These are phyloP conservation scores for Mellilla xanthometata DNA, from an alignment of 2,888 invertebrate species.

Conservation along the genomic window DNA sequence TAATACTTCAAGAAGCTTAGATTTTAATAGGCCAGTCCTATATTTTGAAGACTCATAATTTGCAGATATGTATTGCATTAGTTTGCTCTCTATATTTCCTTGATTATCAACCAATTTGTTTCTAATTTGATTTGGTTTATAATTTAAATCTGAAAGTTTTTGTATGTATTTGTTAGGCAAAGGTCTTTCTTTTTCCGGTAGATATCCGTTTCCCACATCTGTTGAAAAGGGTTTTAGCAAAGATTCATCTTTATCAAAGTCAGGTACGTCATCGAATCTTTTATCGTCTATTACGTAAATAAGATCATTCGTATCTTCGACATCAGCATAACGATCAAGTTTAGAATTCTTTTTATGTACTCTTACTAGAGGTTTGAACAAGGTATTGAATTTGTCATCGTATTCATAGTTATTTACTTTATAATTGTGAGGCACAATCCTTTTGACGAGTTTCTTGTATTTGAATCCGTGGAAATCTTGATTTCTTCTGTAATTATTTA, in stretches of 20 bases:
- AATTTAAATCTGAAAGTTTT: too few species aligned
- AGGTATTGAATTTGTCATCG: constrained; percentile 30
- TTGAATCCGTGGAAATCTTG: background rate
- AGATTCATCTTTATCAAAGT: constrained; percentile 1
- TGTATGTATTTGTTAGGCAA: too few species aligned
- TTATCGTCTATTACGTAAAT: constrained; percentile 5
- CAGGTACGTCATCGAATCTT: background rate
- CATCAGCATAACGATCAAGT: background rate
- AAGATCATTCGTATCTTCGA: constrained; percentile 9
- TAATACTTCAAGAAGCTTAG: too few species aligned
- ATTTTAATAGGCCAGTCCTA: too few species aligned
- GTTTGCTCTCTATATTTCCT: too few species aligned
- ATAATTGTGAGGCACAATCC: constrained; percentile 36
- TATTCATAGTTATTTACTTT: constrained; percentile 27
- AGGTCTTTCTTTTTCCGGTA: background rate
- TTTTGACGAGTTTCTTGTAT: constrained; percentile 29
- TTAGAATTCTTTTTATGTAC: constrained; percentile 31
- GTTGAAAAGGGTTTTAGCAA: constrained; percentile 9
- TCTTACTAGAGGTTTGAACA: constrained; percentile 38
- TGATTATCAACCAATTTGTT: background rate
- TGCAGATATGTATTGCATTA: too few species aligned
- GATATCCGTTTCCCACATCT: constrained; percentile 6
- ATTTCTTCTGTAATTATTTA: constrained; percentile 1
- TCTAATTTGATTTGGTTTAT: background rate
- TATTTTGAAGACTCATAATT: too few species aligned